Conservation (phyloP, 2,113 vertebrate species). For the Zosterops japonicus region DNA sequence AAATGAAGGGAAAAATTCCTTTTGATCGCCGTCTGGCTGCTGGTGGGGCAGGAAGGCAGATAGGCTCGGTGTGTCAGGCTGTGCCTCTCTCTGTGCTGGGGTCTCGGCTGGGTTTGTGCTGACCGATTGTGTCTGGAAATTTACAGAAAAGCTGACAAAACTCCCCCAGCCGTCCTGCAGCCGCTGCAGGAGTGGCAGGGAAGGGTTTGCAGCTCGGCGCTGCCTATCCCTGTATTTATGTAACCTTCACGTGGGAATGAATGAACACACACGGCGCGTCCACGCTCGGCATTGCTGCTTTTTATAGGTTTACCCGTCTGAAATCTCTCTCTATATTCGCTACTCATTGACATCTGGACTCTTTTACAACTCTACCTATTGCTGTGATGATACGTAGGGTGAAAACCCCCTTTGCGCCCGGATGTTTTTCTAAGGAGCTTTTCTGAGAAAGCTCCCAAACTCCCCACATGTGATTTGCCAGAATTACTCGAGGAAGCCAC, state of each 20-base stretch:
- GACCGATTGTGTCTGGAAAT: not conserved
- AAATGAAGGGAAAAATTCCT: not conserved
- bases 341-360: not conserved
- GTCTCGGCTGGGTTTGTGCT: not conserved
- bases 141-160: not conserved
- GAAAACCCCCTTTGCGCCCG: not conserved
- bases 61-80: not conserved
- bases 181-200: not conserved
- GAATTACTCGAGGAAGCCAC: conserved; percentile 42
- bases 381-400: not conserved
- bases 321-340: not conserved
- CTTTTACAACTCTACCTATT: not conserved
- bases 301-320: not conserved
- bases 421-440: not conserved
- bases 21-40: not conserved
- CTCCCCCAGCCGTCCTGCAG: not conserved
- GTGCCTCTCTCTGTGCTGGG: not conserved
- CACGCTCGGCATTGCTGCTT: not conserved
- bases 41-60: not conserved
- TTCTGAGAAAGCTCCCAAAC: not conserved
- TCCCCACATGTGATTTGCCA: not conserved
- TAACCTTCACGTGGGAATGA: conserved; percentile 56
- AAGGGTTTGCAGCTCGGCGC: not conserved
- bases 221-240: not conserved
- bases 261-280: not conserved